phyloP scores from a whole-genome alignment of 2,888 invertebrate species.

The Drosophila mettleri region DNA sequence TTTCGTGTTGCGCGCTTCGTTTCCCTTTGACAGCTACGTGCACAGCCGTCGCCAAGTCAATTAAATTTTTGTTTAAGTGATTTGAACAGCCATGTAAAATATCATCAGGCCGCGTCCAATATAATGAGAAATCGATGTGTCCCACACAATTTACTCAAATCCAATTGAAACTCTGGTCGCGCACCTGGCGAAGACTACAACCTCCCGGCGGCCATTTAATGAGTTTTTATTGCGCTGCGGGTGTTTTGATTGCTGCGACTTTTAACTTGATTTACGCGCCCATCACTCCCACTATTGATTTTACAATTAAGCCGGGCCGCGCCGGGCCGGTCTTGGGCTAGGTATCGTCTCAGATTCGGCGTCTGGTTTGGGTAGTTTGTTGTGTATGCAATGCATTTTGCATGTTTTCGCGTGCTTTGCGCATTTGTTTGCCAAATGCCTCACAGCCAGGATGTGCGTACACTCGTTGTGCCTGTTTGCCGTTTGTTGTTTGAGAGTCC shows the following conservation, averaged over 20 bases:
- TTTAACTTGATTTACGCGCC: conserved; percentile 79
- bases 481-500: conserved; percentile 40
- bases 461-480: conserved; percentile 2
- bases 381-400: conserved; percentile 67
- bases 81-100: conserved; percentile 72
- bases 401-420: conserved; percentile 72
- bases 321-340: background rate
- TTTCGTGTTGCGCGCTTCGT: conserved; percentile 59
- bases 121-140: conserved; percentile 81
- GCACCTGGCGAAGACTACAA: conserved; percentile 29
- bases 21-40: conserved; percentile 46
- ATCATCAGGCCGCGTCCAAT: conserved; percentile 50
- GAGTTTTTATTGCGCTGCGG: conserved; percentile 80
- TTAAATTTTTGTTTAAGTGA: conserved; percentile 79
- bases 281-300: conserved; percentile 71
- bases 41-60: conserved; percentile 66
- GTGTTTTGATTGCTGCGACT: conserved; percentile 78
- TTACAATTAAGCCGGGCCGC: conserved; percentile 70
- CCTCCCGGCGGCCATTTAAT: conserved; percentile 63
- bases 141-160: conserved; percentile 70
- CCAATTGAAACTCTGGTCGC: conserved; percentile 62
- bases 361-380: background rate
- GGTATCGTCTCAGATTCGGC: background rate
- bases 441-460: conserved; percentile 45
- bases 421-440: conserved; percentile 63